Percentiles rank a stretch among this genome's conserved stretches.
phyloP scores from a whole-genome alignment of 2,797 vertebrate genomes.

The Helarctos malayanus region DNA sequence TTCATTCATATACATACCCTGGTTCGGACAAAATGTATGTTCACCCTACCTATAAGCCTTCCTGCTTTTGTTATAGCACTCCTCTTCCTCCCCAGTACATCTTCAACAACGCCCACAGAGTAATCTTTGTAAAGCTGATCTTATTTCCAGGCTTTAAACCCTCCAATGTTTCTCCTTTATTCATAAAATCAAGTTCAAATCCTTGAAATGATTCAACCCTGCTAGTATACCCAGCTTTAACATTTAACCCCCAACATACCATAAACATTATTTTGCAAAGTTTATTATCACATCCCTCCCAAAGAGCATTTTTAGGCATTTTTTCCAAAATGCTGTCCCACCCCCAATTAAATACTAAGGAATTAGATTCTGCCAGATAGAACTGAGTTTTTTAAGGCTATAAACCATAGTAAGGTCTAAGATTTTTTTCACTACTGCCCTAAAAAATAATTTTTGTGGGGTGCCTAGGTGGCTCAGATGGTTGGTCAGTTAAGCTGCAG shows the following conservation, averaged over 20 bases:
- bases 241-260: not conserved
- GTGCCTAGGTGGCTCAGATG: not conserved
- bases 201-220: not conserved
- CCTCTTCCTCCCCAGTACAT: not conserved
- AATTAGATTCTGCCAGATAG: not conserved
- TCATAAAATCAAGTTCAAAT: conserved; percentile 15
- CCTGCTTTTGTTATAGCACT: not conserved
- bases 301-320: not conserved
- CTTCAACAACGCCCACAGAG: not conserved
- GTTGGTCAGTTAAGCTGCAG: not conserved
- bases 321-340: not conserved
- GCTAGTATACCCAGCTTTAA: not conserved
- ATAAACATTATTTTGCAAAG: not conserved
- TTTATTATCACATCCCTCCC: not conserved
- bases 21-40: conserved; percentile 15
- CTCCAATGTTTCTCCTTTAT: conserved; percentile 11
- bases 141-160: not conserved
- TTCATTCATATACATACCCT: not conserved
- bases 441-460: not conserved
- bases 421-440: not conserved
- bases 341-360: not conserved
- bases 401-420: not conserved
- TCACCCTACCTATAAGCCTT: not conserved
- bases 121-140: conserved; percentile 9
- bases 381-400: not conserved